A percentile compares a stretch with the other conserved stretches of the same genome.
Conservation (phyloP, 1,140 invertebrate species). For the Apis mellifera region DNA sequence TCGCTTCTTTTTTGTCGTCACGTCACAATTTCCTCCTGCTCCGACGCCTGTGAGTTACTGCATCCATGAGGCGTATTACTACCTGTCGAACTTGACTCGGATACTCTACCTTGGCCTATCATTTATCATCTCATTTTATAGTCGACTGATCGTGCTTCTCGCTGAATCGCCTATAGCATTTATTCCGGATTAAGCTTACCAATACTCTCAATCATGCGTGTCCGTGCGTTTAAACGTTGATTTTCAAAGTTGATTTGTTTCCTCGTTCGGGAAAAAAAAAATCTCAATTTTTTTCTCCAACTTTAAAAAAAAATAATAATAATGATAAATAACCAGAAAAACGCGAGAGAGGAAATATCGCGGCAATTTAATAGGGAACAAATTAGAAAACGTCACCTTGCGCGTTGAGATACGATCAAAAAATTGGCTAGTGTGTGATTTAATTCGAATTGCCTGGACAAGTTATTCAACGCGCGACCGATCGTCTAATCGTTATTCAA, state of each 20-base stretch:
- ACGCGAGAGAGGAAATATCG: neutral
- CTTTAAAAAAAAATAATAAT: neutral
- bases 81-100: conserved; percentile 76
- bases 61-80: conserved; percentile 77
- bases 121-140: conserved; percentile 75
- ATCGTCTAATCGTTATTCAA: conserved; percentile 58
- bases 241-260: neutral
- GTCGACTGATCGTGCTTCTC: conserved; percentile 57
- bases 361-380: neutral
- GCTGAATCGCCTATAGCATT: conserved; percentile 44
- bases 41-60: conserved; percentile 75
- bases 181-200: conserved; percentile 20
- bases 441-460: conserved; percentile 31
- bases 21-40: conserved; percentile 71
- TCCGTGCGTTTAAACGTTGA: neutral
- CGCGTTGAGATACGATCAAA: neutral
- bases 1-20: conserved; percentile 71
- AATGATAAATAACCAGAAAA: too few species aligned
- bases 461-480: conserved; percentile 19
- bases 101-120: conserved; percentile 70
- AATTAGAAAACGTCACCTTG: neutral
- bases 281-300: neutral
- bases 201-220: too few species aligned
- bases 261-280: neutral
- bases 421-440: conserved; percentile 28